Evolutionary conservation across 2,113 vertebrate genomes (phyloP), one percentile per base, ranked within the genome.

Genomic region (Centropristis striata): DNA sequence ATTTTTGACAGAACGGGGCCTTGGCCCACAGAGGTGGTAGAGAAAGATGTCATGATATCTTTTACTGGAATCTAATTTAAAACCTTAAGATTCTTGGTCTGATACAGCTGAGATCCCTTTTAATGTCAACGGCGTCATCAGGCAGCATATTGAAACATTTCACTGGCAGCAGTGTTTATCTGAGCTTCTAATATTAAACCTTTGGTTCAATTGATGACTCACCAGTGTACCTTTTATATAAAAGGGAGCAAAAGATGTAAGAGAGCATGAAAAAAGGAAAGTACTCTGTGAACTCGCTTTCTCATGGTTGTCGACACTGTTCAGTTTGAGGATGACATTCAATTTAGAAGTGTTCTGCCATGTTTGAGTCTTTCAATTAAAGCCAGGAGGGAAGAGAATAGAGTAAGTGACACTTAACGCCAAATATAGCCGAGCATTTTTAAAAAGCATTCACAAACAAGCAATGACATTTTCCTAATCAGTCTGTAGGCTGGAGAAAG

Each of bases 1-100:
- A 55, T 54, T 72, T 76, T 64, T 86, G 83, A 86, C 80, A 83
- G 80, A 86, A 87, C 46, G n/a, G 55, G 72, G 72, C 51, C 77
- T 50, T 4, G 54, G 44, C 69, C 65, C 70, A 51, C 49, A 50
- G 53, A 82, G 69, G 15, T 44, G 54, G 23, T 21, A 32, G 41
- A 68, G 7, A 36, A 61, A 15, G 14, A 61, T 36, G 39, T 51
- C 71, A 28, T n/a, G 14, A 69, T 58, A 41, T 72, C 41, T 80
- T 68, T 79, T 47, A 15, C 25, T 65, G 36, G 28, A 41, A 51
- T 73, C 32, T 16, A 41, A 41, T 84, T 63, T 59, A 53, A 65
- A 80, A 63, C 47, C 36, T 25, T 32, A 39, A 14, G 27, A 36
- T 37, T 74, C 12, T 55, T 10, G 15, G 25, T 60, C 14, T 54